These are phyloP conservation scores for Automeris io DNA, from an alignment of 2,888 invertebrate genomes.

Conservation along the genomic window DNA sequence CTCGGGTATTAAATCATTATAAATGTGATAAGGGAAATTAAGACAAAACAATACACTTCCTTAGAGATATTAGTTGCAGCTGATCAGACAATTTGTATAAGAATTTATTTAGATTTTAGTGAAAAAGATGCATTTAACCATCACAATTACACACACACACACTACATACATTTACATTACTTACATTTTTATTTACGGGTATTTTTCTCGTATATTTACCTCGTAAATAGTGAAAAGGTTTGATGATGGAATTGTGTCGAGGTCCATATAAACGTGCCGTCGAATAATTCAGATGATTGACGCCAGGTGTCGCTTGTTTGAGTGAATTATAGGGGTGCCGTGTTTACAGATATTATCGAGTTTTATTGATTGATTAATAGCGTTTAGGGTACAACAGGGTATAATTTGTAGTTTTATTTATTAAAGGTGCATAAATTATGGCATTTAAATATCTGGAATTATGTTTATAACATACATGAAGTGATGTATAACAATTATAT, in stretches of 20 bases:
- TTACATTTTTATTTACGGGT: background rate
- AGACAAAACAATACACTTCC: background rate
- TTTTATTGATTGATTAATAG: slow-evolving; percentile 16
- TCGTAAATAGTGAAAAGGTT: too few species aligned
- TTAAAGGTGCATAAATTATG: too few species aligned
- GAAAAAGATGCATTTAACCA: background rate
- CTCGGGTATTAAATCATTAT: too few species aligned
- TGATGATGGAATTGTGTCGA: slow-evolving; percentile 1
- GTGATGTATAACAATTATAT: too few species aligned
- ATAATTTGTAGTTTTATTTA: too few species aligned
- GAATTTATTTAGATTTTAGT: background rate
- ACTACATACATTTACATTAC: background rate
- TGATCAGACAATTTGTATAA: too few species aligned
- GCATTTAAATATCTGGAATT: too few species aligned
- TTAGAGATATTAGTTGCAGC: too few species aligned
- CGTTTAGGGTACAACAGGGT: too few species aligned
- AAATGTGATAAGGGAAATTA: too few species aligned
- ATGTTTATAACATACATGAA: too few species aligned
- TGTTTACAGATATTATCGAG: slow-evolving; percentile 20
- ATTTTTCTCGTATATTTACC: background rate
- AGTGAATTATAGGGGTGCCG: slow-evolving; percentile 6
- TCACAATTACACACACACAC: background rate
- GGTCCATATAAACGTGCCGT: slow-evolving; percentile 30
- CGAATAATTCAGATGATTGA: slow-evolving; percentile 23
- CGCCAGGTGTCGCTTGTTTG: slow-evolving; percentile 15